Conservation (phyloP, 2,797 vertebrate genomes). For the Phataginus tricuspis region DNA sequence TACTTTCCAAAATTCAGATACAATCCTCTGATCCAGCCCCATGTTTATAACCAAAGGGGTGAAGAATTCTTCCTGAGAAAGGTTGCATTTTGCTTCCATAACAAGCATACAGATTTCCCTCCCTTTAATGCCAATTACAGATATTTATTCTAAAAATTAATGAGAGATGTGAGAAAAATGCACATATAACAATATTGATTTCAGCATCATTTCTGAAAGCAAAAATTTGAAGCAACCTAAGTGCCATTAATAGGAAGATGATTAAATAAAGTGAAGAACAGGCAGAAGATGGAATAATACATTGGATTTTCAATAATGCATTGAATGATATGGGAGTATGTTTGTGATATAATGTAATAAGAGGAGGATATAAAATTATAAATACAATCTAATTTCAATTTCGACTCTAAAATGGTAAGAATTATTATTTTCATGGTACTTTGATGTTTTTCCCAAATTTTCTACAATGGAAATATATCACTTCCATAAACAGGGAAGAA, state of each 20-base stretch:
- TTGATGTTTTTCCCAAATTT: neutral
- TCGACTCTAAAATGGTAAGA: neutral
- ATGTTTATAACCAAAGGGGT: neutral
- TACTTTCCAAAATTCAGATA: neutral
- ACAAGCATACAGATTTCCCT: neutral
- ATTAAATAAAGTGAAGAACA: neutral
- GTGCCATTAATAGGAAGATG: neutral
- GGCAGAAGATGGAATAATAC: neutral
- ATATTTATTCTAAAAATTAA: neutral
- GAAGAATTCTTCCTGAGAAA: neutral
- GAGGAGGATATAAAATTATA: neutral
- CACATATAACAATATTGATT: neutral
- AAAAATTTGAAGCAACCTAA: neutral
- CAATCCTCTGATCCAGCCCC: neutral
- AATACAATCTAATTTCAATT: neutral
- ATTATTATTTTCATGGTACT: neutral
- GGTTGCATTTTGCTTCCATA: neutral
- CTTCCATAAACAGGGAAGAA: neutral
- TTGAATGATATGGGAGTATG: neutral
- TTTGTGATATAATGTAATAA: neutral
- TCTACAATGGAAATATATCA: neutral
- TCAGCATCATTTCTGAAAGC: constrained; percentile 4
- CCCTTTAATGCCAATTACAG: neutral
- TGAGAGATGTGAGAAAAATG: neutral
- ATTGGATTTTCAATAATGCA: neutral